phyloP scores from a whole-genome alignment of 2,888 invertebrate genomes.

The Diaperis boleti region DNA sequence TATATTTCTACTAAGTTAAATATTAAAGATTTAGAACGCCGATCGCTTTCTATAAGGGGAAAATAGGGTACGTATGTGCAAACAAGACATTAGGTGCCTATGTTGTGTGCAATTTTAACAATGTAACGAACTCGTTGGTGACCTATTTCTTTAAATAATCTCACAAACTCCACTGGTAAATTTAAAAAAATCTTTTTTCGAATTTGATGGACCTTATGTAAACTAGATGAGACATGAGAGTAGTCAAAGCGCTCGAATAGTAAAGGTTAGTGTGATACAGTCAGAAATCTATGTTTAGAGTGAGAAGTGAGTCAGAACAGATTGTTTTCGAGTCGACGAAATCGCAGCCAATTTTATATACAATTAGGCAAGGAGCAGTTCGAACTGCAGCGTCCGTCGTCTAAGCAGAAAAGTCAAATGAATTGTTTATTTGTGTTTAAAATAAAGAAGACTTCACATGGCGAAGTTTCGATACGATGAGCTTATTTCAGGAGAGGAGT shows the following conservation, averaged over 20 bases:
- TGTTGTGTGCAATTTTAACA: too few species aligned
- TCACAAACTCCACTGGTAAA: too few species aligned
- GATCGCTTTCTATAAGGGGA: too few species aligned
- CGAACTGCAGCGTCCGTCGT: constrained; percentile 10
- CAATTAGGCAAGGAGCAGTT: constrained; percentile 3
- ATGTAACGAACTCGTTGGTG: too few species aligned
- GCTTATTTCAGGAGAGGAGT: constrained; percentile 1
- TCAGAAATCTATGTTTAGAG: constrained; percentile 53
- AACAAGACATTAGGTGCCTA: too few species aligned
- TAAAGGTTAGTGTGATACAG: constrained; percentile 42
- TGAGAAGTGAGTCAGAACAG: constrained; percentile 51
- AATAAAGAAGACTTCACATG: constrained; percentile 8
- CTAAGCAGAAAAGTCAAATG: constrained; percentile 14
- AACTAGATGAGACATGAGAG: constrained; percentile 1
- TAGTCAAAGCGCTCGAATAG: constrained; percentile 21
- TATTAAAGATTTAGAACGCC: too few species aligned
- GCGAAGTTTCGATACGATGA: background rate
- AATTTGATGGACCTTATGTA: constrained; percentile 10
- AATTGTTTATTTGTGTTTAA: constrained; percentile 20
- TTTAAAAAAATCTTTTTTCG: too few species aligned
- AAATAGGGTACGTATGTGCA: too few species aligned
- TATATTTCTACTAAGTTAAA: too few species aligned
- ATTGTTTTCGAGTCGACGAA: constrained; percentile 50
- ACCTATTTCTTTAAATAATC: too few species aligned
- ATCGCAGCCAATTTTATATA: constrained; percentile 33